Evolutionary conservation across 2,797 vertebrate species (phyloP).

Genomic region (Rallus crepitans): DNA sequence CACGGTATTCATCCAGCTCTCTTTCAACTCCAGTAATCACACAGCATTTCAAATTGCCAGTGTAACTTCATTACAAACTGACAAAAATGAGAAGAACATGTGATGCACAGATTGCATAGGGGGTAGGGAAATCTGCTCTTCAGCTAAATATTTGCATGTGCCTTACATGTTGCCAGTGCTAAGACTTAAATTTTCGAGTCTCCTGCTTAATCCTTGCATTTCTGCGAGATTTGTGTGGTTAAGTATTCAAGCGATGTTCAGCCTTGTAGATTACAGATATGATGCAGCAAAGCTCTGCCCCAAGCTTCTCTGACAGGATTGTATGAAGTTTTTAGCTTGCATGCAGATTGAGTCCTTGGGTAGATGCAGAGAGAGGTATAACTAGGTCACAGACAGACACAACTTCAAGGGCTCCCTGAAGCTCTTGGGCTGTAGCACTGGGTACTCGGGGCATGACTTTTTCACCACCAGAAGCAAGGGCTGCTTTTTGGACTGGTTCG

Average conservation of each 20-base stretch:
- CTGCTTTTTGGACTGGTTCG: neutral
- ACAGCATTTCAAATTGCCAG: neutral
- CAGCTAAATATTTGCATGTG: conserved; percentile 28
- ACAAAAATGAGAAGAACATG: neutral
- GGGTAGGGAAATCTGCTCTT: conserved; percentile 25
- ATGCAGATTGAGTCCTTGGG: neutral
- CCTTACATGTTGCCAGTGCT: neutral
- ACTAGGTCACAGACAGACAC: rapidly evolving
- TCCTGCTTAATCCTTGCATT: neutral
- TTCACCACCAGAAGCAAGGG: neutral
- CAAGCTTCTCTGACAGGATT: conserved; percentile 14
- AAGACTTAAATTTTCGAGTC: neutral
- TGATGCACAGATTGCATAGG: neutral
- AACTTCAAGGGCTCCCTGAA: neutral
- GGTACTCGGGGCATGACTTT: no score
- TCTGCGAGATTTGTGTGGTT: neutral
- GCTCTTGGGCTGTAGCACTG: neutral
- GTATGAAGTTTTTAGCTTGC: neutral
- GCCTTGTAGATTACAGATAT: conserved; percentile 1
- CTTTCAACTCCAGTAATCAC: conserved; percentile 11
- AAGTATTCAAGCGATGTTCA: conserved; percentile 24
- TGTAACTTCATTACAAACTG: neutral
- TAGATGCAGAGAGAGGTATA: neutral
- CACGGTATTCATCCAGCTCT: neutral
- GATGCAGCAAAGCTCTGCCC: neutral